A percentile compares a stretch with the other conserved stretches of the same genome.
phyloP scores from a whole-genome alignment of 2,888 invertebrate genomes.

The Coremacera marginata region DNA sequence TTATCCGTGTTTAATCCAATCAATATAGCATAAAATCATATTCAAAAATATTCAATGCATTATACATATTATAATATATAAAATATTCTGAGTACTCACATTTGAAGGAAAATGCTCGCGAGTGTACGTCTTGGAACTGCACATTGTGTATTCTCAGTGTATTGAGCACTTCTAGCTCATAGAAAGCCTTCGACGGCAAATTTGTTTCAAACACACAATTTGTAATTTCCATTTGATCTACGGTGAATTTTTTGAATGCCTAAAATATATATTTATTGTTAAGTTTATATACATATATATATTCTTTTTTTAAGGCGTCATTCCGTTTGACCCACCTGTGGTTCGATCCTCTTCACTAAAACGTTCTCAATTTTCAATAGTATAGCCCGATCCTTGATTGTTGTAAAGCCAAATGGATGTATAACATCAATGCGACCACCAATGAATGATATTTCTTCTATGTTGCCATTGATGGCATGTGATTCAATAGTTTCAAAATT shows the following conservation, averaged over 20 bases:
- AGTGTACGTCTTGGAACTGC: slow-evolving; percentile 74
- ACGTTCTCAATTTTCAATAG: slow-evolving; percentile 76
- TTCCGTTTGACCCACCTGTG: slow-evolving; percentile 57
- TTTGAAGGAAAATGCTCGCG: slow-evolving; percentile 76
- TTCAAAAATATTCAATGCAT: too few relatives aligned
- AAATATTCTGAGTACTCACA: slow-evolving; percentile 52
- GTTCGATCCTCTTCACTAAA: slow-evolving; percentile 73
- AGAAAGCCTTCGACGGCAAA: slow-evolving; percentile 79
- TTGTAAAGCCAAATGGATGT: slow-evolving; percentile 81
- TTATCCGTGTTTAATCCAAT: too few relatives aligned
- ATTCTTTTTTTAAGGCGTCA: slow-evolving; percentile 51
- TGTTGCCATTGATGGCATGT: slow-evolving; percentile 78
- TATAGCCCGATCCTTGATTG: slow-evolving; percentile 75
- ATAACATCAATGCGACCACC: slow-evolving; percentile 75
- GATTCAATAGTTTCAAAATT: slow-evolving; percentile 72
- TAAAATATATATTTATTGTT: slow-evolving; percentile 10
- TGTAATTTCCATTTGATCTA: slow-evolving; percentile 75
- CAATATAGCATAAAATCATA: too few relatives aligned
- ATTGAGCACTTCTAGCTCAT: slow-evolving; percentile 79
- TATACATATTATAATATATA: not conserved
- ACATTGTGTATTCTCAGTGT: slow-evolving; percentile 78
- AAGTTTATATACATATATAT: not conserved
- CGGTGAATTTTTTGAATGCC: slow-evolving; percentile 84
- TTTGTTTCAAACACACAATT: slow-evolving; percentile 73
- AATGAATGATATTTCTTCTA: slow-evolving; percentile 77